phyloP scores from a whole-genome alignment of 2,888 invertebrate genomes.

The Choreutis nemorana region DNA sequence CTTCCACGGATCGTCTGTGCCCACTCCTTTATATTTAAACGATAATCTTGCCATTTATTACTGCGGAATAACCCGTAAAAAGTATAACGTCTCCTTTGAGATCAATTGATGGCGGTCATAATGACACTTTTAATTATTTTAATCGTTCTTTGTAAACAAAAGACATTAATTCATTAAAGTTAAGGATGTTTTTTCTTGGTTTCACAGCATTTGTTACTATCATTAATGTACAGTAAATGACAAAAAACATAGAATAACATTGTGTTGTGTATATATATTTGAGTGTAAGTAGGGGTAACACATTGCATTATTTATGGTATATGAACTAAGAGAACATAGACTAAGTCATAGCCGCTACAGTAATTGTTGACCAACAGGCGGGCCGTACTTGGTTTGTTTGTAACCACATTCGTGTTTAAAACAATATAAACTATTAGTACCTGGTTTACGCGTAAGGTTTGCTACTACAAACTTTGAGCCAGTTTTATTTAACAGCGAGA shows the following conservation, averaged over 20 bases:
- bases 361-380: no score
- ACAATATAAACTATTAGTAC: not conserved
- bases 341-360: not conserved
- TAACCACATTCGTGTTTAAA: no score
- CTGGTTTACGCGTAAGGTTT: not conserved
- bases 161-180: conserved; percentile 60
- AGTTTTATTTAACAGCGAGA: not conserved
- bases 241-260: no score
- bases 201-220: no score
- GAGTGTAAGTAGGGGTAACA: no score
- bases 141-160: conserved; percentile 54
- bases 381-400: no score
- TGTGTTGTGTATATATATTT: no score
- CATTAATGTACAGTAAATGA: no score
- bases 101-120: conserved; percentile 57
- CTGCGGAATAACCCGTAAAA: conserved; percentile 40
- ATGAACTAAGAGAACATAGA: no score
- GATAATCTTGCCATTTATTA: conserved; percentile 38
- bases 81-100: conserved; percentile 57
- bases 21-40: not conserved
- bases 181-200: conserved; percentile 21
- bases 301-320: no score
- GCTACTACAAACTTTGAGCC: not conserved
- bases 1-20: no score
- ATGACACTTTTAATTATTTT: conserved; percentile 65